Evolutionary conservation across 2,113 vertebrate genomes (phyloP).

Genomic region (Dendrocopos noguchii): DNA sequence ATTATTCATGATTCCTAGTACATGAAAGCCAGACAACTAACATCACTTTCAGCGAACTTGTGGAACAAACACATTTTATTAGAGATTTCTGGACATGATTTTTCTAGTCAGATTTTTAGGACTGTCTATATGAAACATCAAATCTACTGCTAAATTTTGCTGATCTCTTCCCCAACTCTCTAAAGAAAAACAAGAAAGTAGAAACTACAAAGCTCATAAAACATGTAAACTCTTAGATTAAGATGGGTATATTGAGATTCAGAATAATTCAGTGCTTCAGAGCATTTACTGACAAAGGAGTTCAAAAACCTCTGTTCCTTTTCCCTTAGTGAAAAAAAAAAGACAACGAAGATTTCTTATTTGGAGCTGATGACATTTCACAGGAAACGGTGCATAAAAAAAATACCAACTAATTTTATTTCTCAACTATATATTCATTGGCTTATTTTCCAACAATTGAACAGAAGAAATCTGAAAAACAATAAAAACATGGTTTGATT

Average conservation of each 20-base stretch:
- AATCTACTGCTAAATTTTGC: background rate
- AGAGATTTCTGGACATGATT: background rate
- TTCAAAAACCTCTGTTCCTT: background rate
- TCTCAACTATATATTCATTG: conserved; percentile 1
- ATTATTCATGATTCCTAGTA: background rate
- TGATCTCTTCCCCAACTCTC: background rate
- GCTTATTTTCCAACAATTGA: background rate
- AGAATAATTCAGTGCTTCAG: background rate
- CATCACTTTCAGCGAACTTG: background rate
- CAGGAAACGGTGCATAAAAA: background rate
- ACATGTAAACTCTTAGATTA: background rate
- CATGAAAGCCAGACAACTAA: background rate
- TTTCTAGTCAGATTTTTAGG: background rate
- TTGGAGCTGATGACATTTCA: background rate
- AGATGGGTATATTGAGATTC: background rate
- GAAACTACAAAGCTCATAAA: background rate
- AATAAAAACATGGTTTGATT: background rate
- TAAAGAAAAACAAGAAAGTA: background rate
- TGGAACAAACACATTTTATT: background rate
- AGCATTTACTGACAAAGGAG: background rate
- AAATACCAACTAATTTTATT: background rate
- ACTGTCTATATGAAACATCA: background rate
- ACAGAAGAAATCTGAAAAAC: background rate
- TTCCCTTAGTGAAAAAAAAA: background rate
- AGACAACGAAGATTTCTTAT: background rate